Conservation (phyloP, 2,888 invertebrate species). For the Melinopterus prodromus region DNA sequence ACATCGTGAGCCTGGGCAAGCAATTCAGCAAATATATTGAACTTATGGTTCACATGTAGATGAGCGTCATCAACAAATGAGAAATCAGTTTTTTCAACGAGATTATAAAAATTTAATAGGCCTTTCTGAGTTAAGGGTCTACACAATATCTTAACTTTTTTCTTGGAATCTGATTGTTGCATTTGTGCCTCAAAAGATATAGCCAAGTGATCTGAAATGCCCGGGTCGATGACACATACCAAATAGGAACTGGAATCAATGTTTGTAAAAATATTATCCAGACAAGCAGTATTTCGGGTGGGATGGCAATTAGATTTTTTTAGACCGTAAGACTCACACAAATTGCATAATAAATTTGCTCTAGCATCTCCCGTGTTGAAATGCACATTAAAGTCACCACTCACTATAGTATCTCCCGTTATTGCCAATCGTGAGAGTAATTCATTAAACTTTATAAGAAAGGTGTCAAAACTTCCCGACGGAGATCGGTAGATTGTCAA, state of each 20-base stretch:
- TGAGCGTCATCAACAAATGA: no score
- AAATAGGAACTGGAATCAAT: not conserved
- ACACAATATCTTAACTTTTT: no score
- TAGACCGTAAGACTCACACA: not conserved
- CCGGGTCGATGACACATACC: not conserved
- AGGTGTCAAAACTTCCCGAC: slow-evolving; percentile 5
- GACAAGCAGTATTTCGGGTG: no score
- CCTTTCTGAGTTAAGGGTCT: no score
- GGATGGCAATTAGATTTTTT: not conserved
- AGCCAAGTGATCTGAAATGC: slow-evolving; percentile 12
- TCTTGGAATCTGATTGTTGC: no score
- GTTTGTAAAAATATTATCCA: not conserved
- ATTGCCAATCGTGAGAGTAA: not conserved
- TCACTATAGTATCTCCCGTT: not conserved
- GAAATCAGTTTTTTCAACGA: no score
- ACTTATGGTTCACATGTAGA: no score
- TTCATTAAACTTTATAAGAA: not conserved
- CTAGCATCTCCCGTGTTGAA: not conserved
- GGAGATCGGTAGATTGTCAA: not conserved
- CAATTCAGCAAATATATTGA: no score
- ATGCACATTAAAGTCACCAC: slow-evolving; percentile 5
- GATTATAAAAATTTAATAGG: no score
- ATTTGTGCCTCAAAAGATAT: not conserved
- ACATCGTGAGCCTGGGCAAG: no score
- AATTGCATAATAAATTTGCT: not conserved